A percentile compares a stretch with the other conserved stretches of the same genome.
These are phyloP conservation scores for Drosophila trapezifrons DNA, from an alignment of 1,140 invertebrate genomes.

Conservation along the genomic window DNA sequence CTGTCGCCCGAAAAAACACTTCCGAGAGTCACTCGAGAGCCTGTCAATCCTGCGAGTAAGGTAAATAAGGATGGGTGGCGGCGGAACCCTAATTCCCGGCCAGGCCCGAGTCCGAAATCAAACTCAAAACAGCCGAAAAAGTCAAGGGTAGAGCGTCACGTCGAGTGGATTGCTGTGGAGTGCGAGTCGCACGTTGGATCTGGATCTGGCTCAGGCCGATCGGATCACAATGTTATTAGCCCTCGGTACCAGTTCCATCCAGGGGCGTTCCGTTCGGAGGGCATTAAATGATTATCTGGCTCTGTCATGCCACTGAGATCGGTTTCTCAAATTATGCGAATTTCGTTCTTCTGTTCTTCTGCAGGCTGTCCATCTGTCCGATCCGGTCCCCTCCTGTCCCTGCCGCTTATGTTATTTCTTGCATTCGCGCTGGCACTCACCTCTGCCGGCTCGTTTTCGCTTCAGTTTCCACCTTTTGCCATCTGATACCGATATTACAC, in stretches of 20 bases:
- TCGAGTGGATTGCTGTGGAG: slow-evolving; percentile 5
- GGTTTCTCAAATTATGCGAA: slow-evolving; percentile 58
- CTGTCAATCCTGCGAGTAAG: slow-evolving; percentile 63
- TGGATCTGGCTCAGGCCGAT: slow-evolving; percentile 9
- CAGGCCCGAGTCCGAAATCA: slow-evolving; percentile 1
- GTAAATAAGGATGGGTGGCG: slow-evolving; percentile 32
- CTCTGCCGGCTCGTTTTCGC: slow-evolving; percentile 5
- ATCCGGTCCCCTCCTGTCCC: not conserved
- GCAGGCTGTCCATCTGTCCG: not conserved
- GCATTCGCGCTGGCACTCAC: slow-evolving; percentile 8
- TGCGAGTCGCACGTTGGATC: slow-evolving; percentile 1
- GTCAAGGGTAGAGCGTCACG: slow-evolving; percentile 22
- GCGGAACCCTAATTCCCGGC: not conserved
- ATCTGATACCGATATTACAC: slow-evolving; percentile 44
- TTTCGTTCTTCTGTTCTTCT: slow-evolving; percentile 45
- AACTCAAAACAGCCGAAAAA: slow-evolving; percentile 13
- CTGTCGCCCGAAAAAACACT: slow-evolving; percentile 72
- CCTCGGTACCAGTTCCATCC: slow-evolving; percentile 39
- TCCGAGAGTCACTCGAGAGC: slow-evolving; percentile 64
- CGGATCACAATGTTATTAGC: slow-evolving; percentile 52
- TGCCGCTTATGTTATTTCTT: slow-evolving; percentile 34
- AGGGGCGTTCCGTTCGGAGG: slow-evolving; percentile 55
- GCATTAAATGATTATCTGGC: slow-evolving; percentile 63
- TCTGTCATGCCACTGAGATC: slow-evolving; percentile 59
- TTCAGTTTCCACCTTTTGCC: slow-evolving; percentile 12